phyloP scores from a whole-genome alignment of 2,113 vertebrate genomes.

The Chelonoidis abingdonii region DNA sequence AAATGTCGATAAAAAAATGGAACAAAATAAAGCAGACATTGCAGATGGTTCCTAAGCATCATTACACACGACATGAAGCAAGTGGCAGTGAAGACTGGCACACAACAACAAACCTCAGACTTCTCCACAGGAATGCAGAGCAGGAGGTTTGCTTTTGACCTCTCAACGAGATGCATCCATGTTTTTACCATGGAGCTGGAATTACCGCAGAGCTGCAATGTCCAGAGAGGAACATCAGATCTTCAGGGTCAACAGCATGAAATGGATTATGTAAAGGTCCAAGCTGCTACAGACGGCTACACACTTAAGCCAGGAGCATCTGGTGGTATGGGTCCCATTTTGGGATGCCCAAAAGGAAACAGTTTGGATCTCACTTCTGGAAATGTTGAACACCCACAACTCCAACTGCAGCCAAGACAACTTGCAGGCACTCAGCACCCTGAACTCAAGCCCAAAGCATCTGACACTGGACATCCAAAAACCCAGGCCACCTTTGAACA shows the following conservation, averaged over 20 bases:
- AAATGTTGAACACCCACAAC: not conserved
- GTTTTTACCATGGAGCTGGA: not conserved
- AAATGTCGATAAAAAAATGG: not conserved
- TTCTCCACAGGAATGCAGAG: not conserved
- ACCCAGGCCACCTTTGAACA: not conserved
- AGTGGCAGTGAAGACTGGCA: not conserved
- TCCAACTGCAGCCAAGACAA: not conserved
- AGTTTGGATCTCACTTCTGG: not conserved
- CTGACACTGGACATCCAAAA: not conserved
- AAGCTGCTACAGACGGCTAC: not conserved
- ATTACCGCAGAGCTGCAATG: not conserved
- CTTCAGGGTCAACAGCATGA: not conserved
- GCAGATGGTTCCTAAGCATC: not conserved
- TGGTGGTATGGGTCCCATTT: not conserved
- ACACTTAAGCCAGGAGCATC: not conserved
- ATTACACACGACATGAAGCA: not conserved
- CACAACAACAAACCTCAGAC: not conserved
- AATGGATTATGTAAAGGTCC: not conserved
- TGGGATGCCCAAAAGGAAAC: accelerated
- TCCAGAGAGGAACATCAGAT: not conserved
- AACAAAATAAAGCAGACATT: not conserved
- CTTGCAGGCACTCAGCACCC: not conserved
- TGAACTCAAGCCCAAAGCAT: not conserved
- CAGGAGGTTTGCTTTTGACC: not conserved
- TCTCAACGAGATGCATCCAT: not conserved